Evolutionary conservation across 23 tunicate genomes (phyloP), one percentile per base, ranked within the genome.

Genomic region (Trididemnum nubilum): DNA sequence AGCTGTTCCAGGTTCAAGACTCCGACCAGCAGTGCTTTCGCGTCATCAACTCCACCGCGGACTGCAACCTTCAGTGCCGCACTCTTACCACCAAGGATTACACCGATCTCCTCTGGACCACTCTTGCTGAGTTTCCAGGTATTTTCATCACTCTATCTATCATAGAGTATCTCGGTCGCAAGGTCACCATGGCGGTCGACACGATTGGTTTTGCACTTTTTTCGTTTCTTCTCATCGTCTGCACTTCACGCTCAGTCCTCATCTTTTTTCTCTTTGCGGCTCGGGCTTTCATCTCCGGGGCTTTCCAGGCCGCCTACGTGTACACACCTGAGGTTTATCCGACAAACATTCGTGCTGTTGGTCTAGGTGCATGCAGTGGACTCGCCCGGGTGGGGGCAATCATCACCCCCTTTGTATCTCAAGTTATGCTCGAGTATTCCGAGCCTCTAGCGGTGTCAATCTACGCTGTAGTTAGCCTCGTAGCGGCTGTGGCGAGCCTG

Each of bases 251-350:
- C 21, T 76, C 79, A 40, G 90, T 89, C 3, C 86, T 89, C 76
- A 90, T 95, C 26, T 90, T 90, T 52, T 95, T 90, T 61, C 85
- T 95, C 15, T 95, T 95, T 86, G 89, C 90, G 31, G 99, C 99
- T 40, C 65, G 99, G 19, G 99, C 99, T 23, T 95, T 95, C 52
- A 95, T 95, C 18, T 95, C 99, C 5, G 99, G 99, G 32, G 92
- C 97, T 29, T 95, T 95, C 72, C 99, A 95, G 74, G 99, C 99
- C 3, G 99, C 99, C 19, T 95, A 90, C 58, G 99, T 95, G 2
- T 95, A 95, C 89, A 95, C 99, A 3, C 99, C 99, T 4, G 99
- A 95, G 79, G 88, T 95, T 38, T 95, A 95, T 60, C 99, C 99
- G 22, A 95, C 99, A 64, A 85, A 86, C 32, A 64, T 95, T 18